A percentile compares a stretch with the other conserved stretches of the same genome.
Evolutionary conservation across 2,888 invertebrate species (phyloP).

Genomic region (Ennomos fuscantarius): DNA sequence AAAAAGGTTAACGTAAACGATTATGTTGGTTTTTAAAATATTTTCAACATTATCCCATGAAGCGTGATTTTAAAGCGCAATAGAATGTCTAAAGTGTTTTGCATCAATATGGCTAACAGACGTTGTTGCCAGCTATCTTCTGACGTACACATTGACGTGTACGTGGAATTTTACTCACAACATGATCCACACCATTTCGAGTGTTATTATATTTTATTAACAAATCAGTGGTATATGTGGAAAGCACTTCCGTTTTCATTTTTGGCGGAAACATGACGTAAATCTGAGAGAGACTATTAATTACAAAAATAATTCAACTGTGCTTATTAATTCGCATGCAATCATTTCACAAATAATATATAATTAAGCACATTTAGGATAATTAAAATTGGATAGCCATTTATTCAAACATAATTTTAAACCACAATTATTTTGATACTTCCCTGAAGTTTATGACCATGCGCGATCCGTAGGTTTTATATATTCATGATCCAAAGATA

Average conservation of each 20-base stretch:
- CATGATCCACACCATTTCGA: conserved; percentile 6
- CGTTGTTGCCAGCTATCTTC: conserved; percentile 33
- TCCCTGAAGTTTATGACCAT: too few relatives aligned
- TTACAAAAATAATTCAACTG: too few relatives aligned
- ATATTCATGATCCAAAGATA: too few relatives aligned
- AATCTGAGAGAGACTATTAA: conserved; percentile 1
- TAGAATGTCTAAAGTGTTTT: conserved; percentile 7
- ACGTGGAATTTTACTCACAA: conserved; percentile 27
- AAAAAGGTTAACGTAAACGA: too few relatives aligned
- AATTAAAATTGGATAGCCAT: too few relatives aligned
- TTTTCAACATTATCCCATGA: not conserved
- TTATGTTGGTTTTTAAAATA: too few relatives aligned
- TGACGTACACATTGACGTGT: conserved; percentile 37
- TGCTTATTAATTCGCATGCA: too few relatives aligned
- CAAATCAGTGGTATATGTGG: conserved; percentile 1
- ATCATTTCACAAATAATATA: too few relatives aligned
- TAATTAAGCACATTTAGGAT: too few relatives aligned
- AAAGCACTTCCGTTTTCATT: conserved; percentile 9
- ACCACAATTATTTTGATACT: too few relatives aligned
- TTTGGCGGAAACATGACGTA: conserved; percentile 11
- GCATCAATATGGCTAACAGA: conserved; percentile 1
- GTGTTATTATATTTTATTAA: conserved; percentile 15
- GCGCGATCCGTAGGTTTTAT: too few relatives aligned
- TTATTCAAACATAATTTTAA: too few relatives aligned
- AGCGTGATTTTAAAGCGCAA: conserved; percentile 10